Evolutionary conservation across 2,797 vertebrate species (phyloP).

Genomic region (Pipistrellus kuhlii): DNA sequence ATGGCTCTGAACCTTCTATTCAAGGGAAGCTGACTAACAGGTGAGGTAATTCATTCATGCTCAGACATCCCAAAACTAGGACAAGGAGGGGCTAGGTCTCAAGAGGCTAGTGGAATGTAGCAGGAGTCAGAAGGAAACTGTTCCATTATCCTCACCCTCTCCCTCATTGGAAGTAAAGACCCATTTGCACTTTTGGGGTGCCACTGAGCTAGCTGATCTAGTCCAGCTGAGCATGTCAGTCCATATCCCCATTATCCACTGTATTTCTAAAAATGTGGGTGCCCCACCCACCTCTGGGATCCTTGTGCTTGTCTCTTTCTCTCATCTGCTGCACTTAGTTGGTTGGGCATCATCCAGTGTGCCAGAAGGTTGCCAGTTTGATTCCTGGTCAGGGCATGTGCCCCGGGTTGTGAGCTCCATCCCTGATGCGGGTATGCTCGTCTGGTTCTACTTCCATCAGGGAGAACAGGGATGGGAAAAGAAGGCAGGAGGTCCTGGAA

Average conservation of each 20-base stretch:
- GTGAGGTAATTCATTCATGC: background rate
- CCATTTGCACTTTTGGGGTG: background rate
- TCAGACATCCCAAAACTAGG: background rate
- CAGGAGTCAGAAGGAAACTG: background rate
- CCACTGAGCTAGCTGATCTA: background rate
- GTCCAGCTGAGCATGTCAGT: background rate
- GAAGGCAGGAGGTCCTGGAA: background rate
- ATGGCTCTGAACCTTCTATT: background rate
- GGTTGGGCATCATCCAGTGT: too few relatives aligned
- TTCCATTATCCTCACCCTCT: background rate
- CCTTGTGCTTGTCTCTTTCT: background rate
- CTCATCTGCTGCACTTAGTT: background rate
- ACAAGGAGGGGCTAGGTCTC: background rate
- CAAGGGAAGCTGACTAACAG: background rate
- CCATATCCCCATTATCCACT: background rate
- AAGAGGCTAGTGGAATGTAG: background rate
- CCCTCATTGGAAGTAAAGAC: background rate
- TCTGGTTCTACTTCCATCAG: slow-evolving; percentile 17
- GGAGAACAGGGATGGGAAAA: background rate
- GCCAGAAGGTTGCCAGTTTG: too few relatives aligned
- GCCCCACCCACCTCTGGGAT: background rate
- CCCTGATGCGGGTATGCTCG: too few relatives aligned
- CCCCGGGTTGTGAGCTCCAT: too few relatives aligned
- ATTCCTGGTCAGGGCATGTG: too few relatives aligned
- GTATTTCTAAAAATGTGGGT: background rate